Conservation (phyloP, 2,888 invertebrate genomes). For the Cataglyphis altisquamis region DNA sequence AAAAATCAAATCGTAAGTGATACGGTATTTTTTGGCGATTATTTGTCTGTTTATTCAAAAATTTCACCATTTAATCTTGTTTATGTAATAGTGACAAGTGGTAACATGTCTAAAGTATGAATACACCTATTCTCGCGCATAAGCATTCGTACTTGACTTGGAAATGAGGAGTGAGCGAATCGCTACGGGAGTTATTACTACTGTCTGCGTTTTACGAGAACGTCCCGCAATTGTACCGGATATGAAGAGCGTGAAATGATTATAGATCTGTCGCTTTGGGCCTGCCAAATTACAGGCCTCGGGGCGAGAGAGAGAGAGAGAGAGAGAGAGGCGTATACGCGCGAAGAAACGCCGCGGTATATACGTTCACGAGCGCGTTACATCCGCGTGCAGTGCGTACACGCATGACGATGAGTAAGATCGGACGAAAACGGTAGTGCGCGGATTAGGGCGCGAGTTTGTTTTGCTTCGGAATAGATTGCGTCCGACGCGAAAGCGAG, state of each 20-base stretch:
- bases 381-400: constrained; percentile 4
- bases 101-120: not conserved
- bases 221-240: constrained; percentile 41
- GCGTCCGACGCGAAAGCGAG: constrained; percentile 2
- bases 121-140: not conserved
- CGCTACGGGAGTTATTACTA: constrained; percentile 25
- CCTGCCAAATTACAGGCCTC: constrained; percentile 59
- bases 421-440: constrained; percentile 41
- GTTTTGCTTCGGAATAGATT: constrained; percentile 10
- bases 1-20: not conserved
- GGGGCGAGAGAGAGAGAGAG: not conserved
- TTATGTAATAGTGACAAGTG: not conserved
- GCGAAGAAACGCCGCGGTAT: constrained; percentile 52
- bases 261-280: constrained; percentile 62
- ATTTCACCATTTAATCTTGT: not conserved
- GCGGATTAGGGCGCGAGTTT: constrained; percentile 11
- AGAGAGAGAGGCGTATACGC: constrained; percentile 29
- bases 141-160: constrained; percentile 8
- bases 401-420: not conserved
- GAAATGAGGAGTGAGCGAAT: constrained; percentile 23
- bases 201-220: constrained; percentile 17
- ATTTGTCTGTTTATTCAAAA: not conserved
- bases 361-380: constrained; percentile 16
- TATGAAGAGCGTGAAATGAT: constrained; percentile 57
- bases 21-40: not conserved